Evolutionary conservation across 2,888 invertebrate species (phyloP), one percentile per base, ranked within the genome.

Genomic region (Coleophora deauratella): DNA sequence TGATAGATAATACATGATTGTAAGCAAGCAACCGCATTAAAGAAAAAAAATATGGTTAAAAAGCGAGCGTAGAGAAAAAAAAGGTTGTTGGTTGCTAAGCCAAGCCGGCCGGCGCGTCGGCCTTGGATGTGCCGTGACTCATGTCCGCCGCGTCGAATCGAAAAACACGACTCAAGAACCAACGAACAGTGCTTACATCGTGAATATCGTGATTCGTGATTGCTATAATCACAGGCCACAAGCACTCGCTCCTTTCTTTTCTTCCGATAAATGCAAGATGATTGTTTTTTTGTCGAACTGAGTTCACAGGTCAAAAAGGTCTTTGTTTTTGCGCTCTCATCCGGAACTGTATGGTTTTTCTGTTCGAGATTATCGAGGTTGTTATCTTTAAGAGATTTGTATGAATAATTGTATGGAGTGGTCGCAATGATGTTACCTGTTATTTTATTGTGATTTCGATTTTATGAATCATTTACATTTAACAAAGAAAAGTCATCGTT

Each of bases 21-120:
- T 52, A 50, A 59, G 44, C 50, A 47, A 57, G 59, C 60, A 55
- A 58, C 54, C 54, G 52, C 57, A 58, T 3, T 21, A 6, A 61
- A 51, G 56, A 60, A 69, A 69, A 72, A 70, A 70, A 66, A 62
- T 66, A 59, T 53, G 56, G 43, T 54, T 55, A 52, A 70, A 71
- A 70, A 66, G 59, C 58, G 56, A 64, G 9, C 10, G 11, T 7
- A 66, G n/a, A n/a, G n/a, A 57, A 55, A 60, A 54, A 65, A 67
- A 68, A 68, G 66, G 55, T 27, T 33, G 46, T 42, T 37, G 52
- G 75, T 81, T 78, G 75, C 71, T 60, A 74, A 51, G 72, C 62
- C 44, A 51, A 45, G 74, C 81, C 82, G 80, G 81, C 81, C 80
- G 82, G 82, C 72, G 47, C 35, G 47, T 51, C 57, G 81, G 77